These are phyloP conservation scores for Ciconia nigra DNA, from an alignment of 2,797 vertebrate species.

Conservation along the genomic window DNA sequence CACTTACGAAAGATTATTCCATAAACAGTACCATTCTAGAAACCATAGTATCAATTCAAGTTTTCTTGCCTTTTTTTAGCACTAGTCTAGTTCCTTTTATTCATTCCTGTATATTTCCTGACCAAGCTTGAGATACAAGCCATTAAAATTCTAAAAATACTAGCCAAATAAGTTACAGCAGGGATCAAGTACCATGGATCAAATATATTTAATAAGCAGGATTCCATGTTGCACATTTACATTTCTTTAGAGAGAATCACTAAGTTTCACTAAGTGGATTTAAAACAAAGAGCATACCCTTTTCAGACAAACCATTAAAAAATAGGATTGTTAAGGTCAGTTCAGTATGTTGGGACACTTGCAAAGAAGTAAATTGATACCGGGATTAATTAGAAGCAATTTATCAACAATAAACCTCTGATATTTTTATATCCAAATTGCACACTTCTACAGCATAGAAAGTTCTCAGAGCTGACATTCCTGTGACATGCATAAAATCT, in stretches of 20 bases:
- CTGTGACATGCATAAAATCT: neutral
- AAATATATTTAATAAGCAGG: neutral
- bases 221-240: neutral
- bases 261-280: neutral
- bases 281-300: neutral
- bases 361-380: neutral
- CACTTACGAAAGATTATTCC: neutral
- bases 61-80: neutral
- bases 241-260: neutral
- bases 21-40: neutral
- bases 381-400: neutral
- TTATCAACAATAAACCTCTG: neutral
- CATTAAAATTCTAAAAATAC: neutral
- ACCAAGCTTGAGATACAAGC: neutral
- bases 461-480: neutral
- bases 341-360: neutral
- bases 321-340: neutral
- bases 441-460: neutral
- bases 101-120: neutral
- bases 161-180: neutral
- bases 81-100: neutral
- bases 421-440: neutral
- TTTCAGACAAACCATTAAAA: neutral
- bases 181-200: neutral
- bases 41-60: neutral